Evolutionary conservation across 2,797 vertebrate genomes (phyloP).

Genomic region (Pterois miles): DNA sequence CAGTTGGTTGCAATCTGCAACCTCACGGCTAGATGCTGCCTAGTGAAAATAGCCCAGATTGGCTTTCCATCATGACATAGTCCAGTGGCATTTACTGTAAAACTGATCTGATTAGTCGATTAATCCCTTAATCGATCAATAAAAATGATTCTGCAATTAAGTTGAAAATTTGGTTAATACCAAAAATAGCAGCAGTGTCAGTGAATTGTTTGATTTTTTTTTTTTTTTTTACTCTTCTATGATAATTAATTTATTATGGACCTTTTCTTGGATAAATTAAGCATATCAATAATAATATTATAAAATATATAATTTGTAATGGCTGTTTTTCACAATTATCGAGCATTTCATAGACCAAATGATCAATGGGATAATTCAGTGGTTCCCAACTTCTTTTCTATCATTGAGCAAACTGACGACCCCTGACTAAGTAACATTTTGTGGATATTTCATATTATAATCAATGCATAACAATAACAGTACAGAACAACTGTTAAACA

Average conservation of each 20-base stretch:
- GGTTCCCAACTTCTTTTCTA: no score
- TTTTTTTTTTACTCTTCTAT: not conserved
- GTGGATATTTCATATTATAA: no score
- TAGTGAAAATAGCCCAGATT: not conserved
- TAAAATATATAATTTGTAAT: not conserved
- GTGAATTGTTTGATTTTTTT: not conserved
- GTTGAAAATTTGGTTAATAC: no score
- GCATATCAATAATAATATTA: not conserved
- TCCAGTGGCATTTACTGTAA: not conserved
- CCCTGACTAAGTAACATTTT: no score
- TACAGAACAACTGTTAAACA: no score
- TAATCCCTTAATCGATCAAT: not conserved
- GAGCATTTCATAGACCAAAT: not conserved
- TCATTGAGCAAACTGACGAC: no score
- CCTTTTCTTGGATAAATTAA: not conserved
- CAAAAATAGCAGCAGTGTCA: not conserved
- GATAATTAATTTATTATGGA: not conserved
- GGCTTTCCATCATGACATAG: not conserved
- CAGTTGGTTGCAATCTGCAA: no score
- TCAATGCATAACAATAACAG: no score
- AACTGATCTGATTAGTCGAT: no score
- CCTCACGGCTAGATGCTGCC: no score
- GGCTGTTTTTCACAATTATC: not conserved
- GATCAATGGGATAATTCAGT: not conserved
- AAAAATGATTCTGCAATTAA: not conserved